Evolutionary conservation across 2,888 invertebrate species (phyloP).

Genomic region (Sabatieria punctata): DNA sequence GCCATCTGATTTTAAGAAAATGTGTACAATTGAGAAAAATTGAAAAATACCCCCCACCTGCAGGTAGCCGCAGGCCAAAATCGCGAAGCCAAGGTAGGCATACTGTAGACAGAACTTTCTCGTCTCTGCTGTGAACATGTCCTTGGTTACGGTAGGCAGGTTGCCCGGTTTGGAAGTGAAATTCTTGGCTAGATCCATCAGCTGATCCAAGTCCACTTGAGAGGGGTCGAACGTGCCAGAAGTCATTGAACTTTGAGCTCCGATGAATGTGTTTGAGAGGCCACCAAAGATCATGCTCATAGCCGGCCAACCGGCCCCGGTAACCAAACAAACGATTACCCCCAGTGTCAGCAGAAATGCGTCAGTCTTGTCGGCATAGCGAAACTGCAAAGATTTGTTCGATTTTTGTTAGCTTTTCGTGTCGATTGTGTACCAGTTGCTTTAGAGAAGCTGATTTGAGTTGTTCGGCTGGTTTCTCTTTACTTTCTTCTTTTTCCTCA

Average conservation of each 20-base stretch:
- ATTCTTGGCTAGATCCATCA: constrained; percentile 6
- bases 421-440: too few species aligned
- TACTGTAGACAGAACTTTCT: too few species aligned
- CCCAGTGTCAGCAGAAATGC: constrained; percentile 3
- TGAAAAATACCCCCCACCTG: too few species aligned
- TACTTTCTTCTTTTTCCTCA: too few species aligned
- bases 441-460: too few species aligned
- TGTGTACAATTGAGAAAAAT: too few species aligned
- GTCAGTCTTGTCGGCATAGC: constrained; percentile 4
- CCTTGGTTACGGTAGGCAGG: too few species aligned
- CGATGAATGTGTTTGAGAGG: constrained; percentile 6
- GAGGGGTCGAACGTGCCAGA: not conserved
- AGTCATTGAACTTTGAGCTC: not conserved
- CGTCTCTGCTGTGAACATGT: too few species aligned
- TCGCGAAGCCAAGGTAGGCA: constrained; percentile 16
- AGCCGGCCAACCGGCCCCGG: constrained; percentile 5
- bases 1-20: too few species aligned
- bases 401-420: too few species aligned
- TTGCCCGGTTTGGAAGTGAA: too few species aligned
- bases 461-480: too few species aligned
- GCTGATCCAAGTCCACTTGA: not conserved
- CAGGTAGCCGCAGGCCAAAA: constrained; percentile 16
- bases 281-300: constrained; percentile 7
- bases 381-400: constrained; percentile 10
- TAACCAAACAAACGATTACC: not conserved